Conservation (phyloP, 2,113 vertebrate genomes). For the Tringa solitaria region DNA sequence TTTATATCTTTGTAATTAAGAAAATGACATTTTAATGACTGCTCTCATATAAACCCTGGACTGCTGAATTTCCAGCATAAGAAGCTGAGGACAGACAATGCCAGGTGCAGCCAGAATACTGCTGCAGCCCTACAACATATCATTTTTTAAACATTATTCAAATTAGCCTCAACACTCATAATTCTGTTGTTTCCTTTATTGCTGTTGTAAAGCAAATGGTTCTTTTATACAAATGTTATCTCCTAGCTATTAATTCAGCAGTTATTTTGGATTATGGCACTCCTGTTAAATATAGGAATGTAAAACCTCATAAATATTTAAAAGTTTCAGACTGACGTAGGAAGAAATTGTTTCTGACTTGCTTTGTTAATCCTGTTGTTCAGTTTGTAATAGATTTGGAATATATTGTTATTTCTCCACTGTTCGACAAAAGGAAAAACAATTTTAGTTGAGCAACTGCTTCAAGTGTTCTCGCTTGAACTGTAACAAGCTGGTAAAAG, state of each 20-base stretch:
- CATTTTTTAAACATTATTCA: constrained; percentile 75
- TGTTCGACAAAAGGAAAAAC: neutral
- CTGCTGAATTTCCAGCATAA: constrained; percentile 55
- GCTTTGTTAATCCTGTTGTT: constrained; percentile 69
- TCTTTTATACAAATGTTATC: constrained; percentile 81
- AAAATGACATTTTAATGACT: constrained; percentile 62
- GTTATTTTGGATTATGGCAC: constrained; percentile 78
- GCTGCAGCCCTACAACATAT: constrained; percentile 25
- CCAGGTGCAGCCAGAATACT: constrained; percentile 59
- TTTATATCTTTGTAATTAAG: constrained; percentile 63
- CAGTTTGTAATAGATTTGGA: constrained; percentile 44
- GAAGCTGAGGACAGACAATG: constrained; percentile 42
- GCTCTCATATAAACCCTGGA: constrained; percentile 53
- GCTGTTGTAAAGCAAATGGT: constrained; percentile 79
- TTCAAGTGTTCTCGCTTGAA: neutral
- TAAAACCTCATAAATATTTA: constrained; percentile 74
- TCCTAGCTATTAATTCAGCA: constrained; percentile 78
- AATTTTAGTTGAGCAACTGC: neutral
- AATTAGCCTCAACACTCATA: constrained; percentile 73
- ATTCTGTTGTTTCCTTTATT: constrained; percentile 81
- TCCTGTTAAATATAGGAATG: constrained; percentile 74
- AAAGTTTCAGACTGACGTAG: constrained; percentile 64
- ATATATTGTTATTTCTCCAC: constrained; percentile 20
- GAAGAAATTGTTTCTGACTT: constrained; percentile 71
- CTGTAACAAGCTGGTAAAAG: neutral